Evolutionary conservation across 2,888 invertebrate species (phyloP), one percentile per base, ranked within the genome.

Genomic region (Petrophora chlorosata): DNA sequence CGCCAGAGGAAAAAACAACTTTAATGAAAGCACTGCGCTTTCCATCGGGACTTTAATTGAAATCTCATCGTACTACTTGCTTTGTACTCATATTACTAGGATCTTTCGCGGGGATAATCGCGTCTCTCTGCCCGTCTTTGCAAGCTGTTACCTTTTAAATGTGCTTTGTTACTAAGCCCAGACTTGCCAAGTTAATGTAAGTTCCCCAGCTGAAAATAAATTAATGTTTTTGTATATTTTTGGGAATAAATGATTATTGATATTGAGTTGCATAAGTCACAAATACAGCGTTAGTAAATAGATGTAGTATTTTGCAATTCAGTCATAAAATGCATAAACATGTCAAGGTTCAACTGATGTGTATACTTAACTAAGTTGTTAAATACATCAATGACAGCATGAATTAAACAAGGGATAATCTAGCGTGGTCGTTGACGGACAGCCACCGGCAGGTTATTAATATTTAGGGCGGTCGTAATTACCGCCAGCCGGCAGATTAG

Each of bases 11-110:
- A 81, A 77, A 84, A 82, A 76, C 69, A 73, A 71, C 70, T 76
- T 75, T 79, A 80, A 83, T 84, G 79, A 79, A 79, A 82, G 63
- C 72, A 72, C 68, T 69, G 67, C 68, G 67, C 70, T 73, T 70
- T 65, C 59, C 59, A 64, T 71, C 63, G 55, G 61, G 66, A 64
- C 67, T 71, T 73, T 76, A 76, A 83, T 79, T 76, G 72, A 77
- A 78, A 78, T 71, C 67, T 61, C 61, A 55, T 53, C 60, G 58
- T 58, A 59, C 47, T 50, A 28, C 22, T 43, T 17, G 15, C 12
- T 39, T 32, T 53, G 9, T 44, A 22, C 38, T 15, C n/a, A 2
- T 29, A 45, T 47, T 29, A 39, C 19, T 19, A 12, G 16, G n/a
- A 23, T 19, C 16, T 38, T 17, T 45, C 17, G 12, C 7, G 5